Base-by-base conservation (phyloP, 2,113 vertebrate species). In the Marmota monax region DNA sequence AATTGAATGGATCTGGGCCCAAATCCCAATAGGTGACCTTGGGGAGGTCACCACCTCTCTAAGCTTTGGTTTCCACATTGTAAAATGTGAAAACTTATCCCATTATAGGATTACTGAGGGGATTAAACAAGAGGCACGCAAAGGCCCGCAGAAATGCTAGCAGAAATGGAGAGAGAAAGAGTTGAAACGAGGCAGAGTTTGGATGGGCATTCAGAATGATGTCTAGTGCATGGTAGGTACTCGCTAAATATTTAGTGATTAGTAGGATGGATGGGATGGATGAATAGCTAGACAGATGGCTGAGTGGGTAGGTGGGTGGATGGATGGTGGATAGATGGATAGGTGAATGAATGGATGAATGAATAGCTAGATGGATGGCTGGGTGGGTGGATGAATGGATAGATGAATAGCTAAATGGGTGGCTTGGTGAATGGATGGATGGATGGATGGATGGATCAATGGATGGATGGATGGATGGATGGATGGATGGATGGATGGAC, bases 401-500 rank as follows among this genome's bases (percentile, higher is more conserved):
- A 11, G 29, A 11, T 48, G 32, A 14, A 1, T 78, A 8, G 13
- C 1, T 88, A 25, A 13, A 37, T 27, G 2, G 1, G 27, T 27
- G 45, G 48, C 2, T 87, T 22, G 69, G 12, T 39, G 37, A 37
- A 6, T 45, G 17, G 22, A 6, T 70, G 1, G 12, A 0, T 16
- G 14, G 53, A 53, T 29, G 42, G 32, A 27, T 58, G 20, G 56
- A 14, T 20, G 56, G 56, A 6, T 32, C 14, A 14, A 29, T 10
- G 29, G 25, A 14, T 58, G 29, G 27, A 9, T 56, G 61, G n/a
- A 4, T 53, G 32, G 63, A 32, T 78, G 9, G 5, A 5, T 42
- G 42, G 42, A 42, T 42, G 0, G 5, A 42, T 42, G 42, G 1
- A 42, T 42, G 1, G 42, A 1, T 42, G 5, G 1, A 42, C 1